Conservation (phyloP, 2,113 vertebrate species). For the Lampris megalopsis region DNA sequence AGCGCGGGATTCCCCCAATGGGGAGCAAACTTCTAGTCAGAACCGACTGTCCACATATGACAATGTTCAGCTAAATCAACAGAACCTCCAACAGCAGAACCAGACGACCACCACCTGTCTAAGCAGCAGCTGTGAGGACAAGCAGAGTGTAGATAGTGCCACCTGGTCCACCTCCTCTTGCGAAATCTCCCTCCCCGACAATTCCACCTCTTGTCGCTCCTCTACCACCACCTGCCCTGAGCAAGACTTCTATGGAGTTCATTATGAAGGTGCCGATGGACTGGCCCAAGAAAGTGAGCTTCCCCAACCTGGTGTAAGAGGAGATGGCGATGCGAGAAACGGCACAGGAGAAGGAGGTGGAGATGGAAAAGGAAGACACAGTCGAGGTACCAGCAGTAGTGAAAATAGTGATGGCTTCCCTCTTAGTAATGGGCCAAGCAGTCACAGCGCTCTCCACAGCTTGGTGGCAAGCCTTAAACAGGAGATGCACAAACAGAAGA, state of each 20-base stretch:
- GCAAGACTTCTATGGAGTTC: slow-evolving; percentile 89
- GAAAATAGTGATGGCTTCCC: slow-evolving; percentile 89
- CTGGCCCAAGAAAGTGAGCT: slow-evolving; percentile 78
- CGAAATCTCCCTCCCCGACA: slow-evolving; percentile 95
- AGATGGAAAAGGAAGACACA: slow-evolving; percentile 80
- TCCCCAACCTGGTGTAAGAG: slow-evolving; percentile 63
- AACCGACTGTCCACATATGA: slow-evolving; percentile 97
- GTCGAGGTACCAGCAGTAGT: slow-evolving; percentile 90
- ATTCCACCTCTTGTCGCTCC: slow-evolving; percentile 94
- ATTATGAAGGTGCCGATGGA: slow-evolving; percentile 90
- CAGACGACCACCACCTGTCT: slow-evolving; percentile 67
- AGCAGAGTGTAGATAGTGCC: slow-evolving; percentile 96
- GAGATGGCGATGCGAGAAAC: slow-evolving; percentile 75
- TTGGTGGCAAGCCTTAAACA: slow-evolving; percentile 95
- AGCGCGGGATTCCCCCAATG: slow-evolving; percentile 74
- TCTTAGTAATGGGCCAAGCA: slow-evolving; percentile 79
- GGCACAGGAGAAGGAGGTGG: slow-evolving; percentile 82
- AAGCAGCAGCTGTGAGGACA: slow-evolving; percentile 89
- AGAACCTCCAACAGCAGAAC: slow-evolving; percentile 82
- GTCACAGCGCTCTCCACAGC: slow-evolving; percentile 94
- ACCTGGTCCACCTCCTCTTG: slow-evolving; percentile 99
- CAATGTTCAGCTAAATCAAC: slow-evolving; percentile 93
- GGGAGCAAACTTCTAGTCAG: slow-evolving; percentile 81
- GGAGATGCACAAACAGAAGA: slow-evolving; percentile 96
- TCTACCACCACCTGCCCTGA: slow-evolving; percentile 97